Percentiles rank a stretch among this genome's conserved stretches.
phyloP scores from a whole-genome alignment of 2,113 vertebrate species.

The Amazona guildingii region DNA sequence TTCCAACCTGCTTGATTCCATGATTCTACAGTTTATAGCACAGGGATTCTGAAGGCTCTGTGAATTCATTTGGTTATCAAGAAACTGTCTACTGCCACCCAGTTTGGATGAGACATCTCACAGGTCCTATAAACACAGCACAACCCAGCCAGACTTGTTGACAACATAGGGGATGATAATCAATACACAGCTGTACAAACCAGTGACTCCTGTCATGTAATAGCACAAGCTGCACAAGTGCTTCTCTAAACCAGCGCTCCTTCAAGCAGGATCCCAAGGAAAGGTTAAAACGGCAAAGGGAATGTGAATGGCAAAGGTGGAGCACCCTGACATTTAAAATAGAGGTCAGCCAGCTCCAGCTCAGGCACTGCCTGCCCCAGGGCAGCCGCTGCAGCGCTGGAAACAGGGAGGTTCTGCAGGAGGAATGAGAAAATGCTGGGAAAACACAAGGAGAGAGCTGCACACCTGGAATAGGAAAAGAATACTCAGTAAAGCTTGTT shows the following conservation, averaged over 20 bases:
- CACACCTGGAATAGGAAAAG: neutral
- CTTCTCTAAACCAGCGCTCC: fast-evolving
- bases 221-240: neutral
- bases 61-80: neutral
- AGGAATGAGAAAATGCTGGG: neutral
- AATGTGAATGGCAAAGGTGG: conserved; percentile 14
- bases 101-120: neutral
- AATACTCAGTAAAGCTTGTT: fast-evolving
- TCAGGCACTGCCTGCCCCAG: neutral
- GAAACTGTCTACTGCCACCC: neutral
- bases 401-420: neutral
- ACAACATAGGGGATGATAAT: fast-evolving
- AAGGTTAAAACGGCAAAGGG: conserved; percentile 38
- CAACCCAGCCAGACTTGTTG: neutral
- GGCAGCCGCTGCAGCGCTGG: neutral
- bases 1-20: neutral
- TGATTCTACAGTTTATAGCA: neutral
- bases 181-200: neutral
- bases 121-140: neutral
- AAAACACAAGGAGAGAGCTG: fast-evolving
- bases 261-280: neutral
- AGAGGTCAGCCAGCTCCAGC: conserved; percentile 70
- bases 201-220: fast-evolving
- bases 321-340: conserved; percentile 75
- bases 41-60: neutral